Percentiles rank a stretch among this genome's conserved stretches.
phyloP scores from a whole-genome alignment of 1,140 invertebrate genomes.

The Listronotus oregonensis region DNA sequence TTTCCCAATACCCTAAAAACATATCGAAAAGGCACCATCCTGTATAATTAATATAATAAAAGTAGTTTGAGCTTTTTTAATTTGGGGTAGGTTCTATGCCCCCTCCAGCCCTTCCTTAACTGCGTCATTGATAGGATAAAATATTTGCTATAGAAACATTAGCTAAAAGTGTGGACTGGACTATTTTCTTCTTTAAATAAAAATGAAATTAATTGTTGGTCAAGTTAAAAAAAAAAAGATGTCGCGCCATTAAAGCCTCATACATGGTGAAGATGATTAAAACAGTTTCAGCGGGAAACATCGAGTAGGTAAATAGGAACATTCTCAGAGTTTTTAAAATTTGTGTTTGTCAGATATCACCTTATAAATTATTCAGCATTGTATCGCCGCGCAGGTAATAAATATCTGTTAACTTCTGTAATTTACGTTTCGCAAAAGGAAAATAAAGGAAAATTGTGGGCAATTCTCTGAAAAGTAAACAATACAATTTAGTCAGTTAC shows the following conservation, averaged over 20 bases:
- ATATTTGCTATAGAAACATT: no score
- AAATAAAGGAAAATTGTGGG: slow-evolving; percentile 42
- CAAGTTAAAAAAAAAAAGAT: slow-evolving; percentile 15
- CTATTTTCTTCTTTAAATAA: no score
- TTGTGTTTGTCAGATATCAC: slow-evolving; percentile 55
- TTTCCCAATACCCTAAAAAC: no score
- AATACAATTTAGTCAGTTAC: no score
- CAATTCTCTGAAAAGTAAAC: slow-evolving; percentile 8
- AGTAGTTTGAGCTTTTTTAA: no score
- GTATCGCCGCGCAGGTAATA: slow-evolving; percentile 48
- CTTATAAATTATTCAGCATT: slow-evolving; percentile 56
- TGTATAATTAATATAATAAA: no score
- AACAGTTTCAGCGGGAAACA: slow-evolving; percentile 44
- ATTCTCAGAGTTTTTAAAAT: slow-evolving; percentile 54
- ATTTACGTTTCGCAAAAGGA: slow-evolving; percentile 48
- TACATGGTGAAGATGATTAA: slow-evolving; percentile 48
- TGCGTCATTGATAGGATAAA: no score
- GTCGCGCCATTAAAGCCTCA: slow-evolving; percentile 15
- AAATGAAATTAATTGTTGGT: no score
- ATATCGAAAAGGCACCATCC: no score
- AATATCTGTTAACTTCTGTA: slow-evolving; percentile 51
- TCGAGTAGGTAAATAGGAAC: slow-evolving; percentile 51
- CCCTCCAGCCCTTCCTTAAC: no score
- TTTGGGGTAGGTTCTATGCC: no score
- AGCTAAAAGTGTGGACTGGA: no score